Evolutionary conservation across 2,888 invertebrate genomes (phyloP), one percentile per base, ranked within the genome.

Genomic region (Andrena camellia): DNA sequence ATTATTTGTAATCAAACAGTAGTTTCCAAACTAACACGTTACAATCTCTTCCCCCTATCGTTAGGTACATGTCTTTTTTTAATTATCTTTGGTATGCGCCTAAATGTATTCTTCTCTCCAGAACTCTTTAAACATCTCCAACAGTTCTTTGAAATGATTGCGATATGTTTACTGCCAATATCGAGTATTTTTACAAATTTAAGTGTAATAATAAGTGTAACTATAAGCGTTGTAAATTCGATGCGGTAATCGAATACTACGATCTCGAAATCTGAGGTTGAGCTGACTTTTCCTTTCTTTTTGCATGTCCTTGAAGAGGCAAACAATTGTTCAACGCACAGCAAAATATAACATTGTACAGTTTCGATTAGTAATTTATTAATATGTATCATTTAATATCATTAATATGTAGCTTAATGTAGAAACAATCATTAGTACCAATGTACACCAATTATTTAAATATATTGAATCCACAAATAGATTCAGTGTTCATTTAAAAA

Each of bases 391-490:
- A 29, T 81, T 72, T 71, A 71, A 77, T 75, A 77, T 35, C 62
- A 76, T 78, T 75, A 75, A 71, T 64, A 60, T 70, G 59, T 78
- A 80, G 59, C 35, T 70, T 81, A 80, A 69, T 72, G 70, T 74
- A 77, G 64, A 70, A 66, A 60, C 63, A 63, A 76, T 78, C n/a
- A 76, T 68, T 84, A 75, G 83, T 88, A 88, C 86, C 86, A 88
- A 67, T 88, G 87, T 89, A 88, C 85, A 84, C 57, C 87, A 88
- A 87, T 88, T 88, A 88, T 88, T 88, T 86, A 81, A 80, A 69
- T 80, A 80, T 73, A 81, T 35, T 73, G 33, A 17, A 73, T 80
- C 54, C 68, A 69, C 50, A 63, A 72, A 35, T 52, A 81, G 20
- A 5, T 17, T 13, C 23, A 2, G 3, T 26, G 2, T 71, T 78